phyloP scores from a whole-genome alignment of 2,113 vertebrate species.

The Pituophis catenifer region DNA sequence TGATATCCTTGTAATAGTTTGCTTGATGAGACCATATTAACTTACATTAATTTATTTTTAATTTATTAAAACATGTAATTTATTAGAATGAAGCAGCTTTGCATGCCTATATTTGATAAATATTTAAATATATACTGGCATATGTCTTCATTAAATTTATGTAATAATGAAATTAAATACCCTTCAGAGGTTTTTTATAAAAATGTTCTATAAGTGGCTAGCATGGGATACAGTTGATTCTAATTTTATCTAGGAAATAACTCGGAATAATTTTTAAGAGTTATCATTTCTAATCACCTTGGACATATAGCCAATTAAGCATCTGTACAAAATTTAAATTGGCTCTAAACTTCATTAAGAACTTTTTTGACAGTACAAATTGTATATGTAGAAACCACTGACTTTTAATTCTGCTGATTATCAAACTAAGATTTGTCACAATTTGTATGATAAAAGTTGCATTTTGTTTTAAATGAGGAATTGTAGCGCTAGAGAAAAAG shows the following conservation, averaged over 20 bases:
- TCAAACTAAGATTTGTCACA: background rate
- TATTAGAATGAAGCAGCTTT: background rate
- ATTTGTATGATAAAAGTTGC: background rate
- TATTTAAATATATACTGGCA: background rate
- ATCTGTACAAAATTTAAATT: background rate
- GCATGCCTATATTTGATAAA: background rate
- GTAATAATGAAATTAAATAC: background rate
- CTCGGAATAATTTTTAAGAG: background rate
- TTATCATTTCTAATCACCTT: background rate
- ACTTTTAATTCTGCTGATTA: background rate
- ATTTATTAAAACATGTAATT: background rate
- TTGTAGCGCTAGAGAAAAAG: background rate
- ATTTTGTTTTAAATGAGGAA: background rate
- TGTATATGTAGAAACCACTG: background rate
- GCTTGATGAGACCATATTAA: background rate
- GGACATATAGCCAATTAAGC: background rate
- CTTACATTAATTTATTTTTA: background rate
- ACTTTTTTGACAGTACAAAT: background rate
- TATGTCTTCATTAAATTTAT: background rate
- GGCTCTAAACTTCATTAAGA: background rate
- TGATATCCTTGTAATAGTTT: background rate
- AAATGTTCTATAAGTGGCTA: background rate
- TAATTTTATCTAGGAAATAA: background rate
- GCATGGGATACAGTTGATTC: constrained; percentile 3
- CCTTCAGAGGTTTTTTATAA: background rate